phyloP scores from a whole-genome alignment of 1,140 invertebrate species.

The Campoletis sonorensis region DNA sequence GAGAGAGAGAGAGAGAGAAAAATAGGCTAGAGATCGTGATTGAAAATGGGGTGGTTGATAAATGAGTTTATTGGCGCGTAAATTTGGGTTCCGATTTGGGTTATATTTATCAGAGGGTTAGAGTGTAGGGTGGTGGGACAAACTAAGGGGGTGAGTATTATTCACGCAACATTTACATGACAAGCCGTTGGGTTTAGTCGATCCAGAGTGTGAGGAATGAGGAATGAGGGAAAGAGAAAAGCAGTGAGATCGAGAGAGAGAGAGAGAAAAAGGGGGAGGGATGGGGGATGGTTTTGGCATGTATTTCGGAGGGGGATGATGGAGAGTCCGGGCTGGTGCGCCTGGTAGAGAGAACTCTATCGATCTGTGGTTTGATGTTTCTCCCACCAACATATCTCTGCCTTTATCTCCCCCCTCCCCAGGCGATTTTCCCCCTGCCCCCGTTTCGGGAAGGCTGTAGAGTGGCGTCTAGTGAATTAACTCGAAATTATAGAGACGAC shows the following conservation, averaged over 20 bases:
- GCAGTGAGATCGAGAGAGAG: background rate
- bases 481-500: constrained; percentile 75
- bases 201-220: background rate
- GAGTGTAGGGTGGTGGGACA: background rate
- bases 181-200: constrained; percentile 60
- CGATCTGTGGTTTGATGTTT: constrained; percentile 75
- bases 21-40: too few relatives aligned
- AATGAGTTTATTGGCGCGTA: too few relatives aligned
- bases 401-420: background rate
- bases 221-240: background rate
- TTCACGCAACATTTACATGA: constrained; percentile 72
- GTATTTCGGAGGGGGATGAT: constrained; percentile 6
- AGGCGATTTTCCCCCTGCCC: background rate
- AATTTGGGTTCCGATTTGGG: too few relatives aligned
- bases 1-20: too few relatives aligned
- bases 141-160: constrained; percentile 2
- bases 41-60: too few relatives aligned
- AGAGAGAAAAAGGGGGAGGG: background rate
- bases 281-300: constrained; percentile 10
- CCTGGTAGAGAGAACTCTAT: constrained; percentile 58
- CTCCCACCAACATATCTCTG: background rate
- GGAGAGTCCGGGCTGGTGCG: background rate
- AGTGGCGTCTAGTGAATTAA: constrained; percentile 74
- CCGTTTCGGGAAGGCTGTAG: background rate
- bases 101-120: too few relatives aligned